Evolutionary conservation across 2,888 invertebrate species (phyloP).

Genomic region (Coelogynopora nodosa): DNA sequence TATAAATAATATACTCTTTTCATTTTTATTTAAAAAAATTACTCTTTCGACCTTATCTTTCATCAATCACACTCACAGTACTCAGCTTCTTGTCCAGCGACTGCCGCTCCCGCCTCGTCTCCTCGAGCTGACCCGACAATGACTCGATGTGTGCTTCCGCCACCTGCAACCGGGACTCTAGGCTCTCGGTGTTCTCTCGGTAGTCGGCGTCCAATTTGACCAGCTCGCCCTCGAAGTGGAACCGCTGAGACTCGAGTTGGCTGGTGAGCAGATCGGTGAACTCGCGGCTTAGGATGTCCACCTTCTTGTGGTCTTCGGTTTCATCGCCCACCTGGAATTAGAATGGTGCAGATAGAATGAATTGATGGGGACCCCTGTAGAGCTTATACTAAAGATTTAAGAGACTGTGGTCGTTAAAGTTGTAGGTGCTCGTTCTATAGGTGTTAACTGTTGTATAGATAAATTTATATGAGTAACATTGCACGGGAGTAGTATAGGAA

Average conservation of each 20-base stretch:
- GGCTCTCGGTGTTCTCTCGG: background rate
- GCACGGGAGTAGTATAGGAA: too few species aligned
- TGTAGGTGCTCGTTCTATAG: too few species aligned
- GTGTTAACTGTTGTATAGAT: too few species aligned
- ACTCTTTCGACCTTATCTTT: too few species aligned
- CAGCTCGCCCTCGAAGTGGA: conserved; percentile 79
- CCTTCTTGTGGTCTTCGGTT: conserved; percentile 77
- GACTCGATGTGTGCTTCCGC: background rate
- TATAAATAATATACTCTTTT: too few species aligned
- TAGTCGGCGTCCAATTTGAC: background rate
- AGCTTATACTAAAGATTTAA: too few species aligned
- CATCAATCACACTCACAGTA: background rate
- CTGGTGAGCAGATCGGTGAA: conserved; percentile 91
- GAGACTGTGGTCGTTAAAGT: too few species aligned
- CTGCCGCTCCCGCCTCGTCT: background rate
- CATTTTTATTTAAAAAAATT: too few species aligned
- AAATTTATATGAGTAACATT: too few species aligned
- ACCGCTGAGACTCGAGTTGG: conserved; percentile 86
- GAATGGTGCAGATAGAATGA: too few species aligned
- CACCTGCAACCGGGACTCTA: background rate
- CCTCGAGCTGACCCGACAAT: background rate
- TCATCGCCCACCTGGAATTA: conserved; percentile 47
- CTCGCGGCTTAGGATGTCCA: conserved; percentile 82
- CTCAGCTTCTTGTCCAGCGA: background rate
- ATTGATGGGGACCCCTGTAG: too few species aligned